A percentile compares a stretch with the other conserved stretches of the same genome.
Evolutionary conservation across 2,888 invertebrate species (phyloP).

Genomic region (Philereme transversata): DNA sequence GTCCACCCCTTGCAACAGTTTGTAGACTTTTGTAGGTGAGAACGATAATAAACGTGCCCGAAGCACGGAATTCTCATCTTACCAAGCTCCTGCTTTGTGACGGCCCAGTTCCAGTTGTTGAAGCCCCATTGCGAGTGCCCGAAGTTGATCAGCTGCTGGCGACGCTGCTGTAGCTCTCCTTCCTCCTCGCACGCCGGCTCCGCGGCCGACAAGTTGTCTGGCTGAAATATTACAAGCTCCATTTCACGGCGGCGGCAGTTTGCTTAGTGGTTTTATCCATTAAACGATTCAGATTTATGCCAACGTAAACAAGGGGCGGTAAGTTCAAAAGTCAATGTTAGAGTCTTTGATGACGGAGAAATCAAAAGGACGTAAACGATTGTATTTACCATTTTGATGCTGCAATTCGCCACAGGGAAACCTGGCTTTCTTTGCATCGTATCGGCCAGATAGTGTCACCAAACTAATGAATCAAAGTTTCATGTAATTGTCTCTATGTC

Average conservation of each 20-base stretch:
- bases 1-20: too few relatives aligned
- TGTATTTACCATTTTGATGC: constrained; percentile 73
- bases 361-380: background rate
- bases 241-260: background rate
- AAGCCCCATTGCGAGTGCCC: constrained; percentile 80
- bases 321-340: constrained; percentile 5
- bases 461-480: constrained; percentile 24
- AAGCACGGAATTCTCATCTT: constrained; percentile 14
- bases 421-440: constrained; percentile 76
- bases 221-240: constrained; percentile 41
- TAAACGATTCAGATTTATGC: background rate
- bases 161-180: constrained; percentile 60
- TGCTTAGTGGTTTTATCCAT: background rate
- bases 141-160: constrained; percentile 77
- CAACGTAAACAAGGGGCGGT: background rate
- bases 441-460: constrained; percentile 33
- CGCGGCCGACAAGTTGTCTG: constrained; percentile 46
- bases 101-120: constrained; percentile 80
- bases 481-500: constrained; percentile 17
- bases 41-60: too few relatives aligned
- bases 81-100: constrained; percentile 79
- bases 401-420: constrained; percentile 72
- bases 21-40: too few relatives aligned
- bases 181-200: constrained; percentile 57
- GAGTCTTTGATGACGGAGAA: background rate